Conservation (phyloP, 2,113 vertebrate species). For the Sisor rabdophorus region DNA sequence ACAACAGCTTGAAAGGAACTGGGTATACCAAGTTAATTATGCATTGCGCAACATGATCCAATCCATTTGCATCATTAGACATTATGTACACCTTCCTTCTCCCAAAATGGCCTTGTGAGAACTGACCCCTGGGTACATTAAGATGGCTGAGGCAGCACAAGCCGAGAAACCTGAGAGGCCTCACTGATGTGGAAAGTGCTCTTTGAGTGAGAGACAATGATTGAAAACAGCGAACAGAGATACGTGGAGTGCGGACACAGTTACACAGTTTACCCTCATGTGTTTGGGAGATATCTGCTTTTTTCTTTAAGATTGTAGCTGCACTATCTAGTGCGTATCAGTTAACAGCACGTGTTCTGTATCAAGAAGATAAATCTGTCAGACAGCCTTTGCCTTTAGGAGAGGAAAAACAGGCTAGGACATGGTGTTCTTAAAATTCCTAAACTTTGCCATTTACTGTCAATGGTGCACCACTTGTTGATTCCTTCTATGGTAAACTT, state of each 20-base stretch:
- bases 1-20: slow-evolving; percentile 47
- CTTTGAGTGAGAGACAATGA: slow-evolving; percentile 42
- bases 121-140: slow-evolving; percentile 47
- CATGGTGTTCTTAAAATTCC: slow-evolving; percentile 33
- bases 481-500: slow-evolving; percentile 7
- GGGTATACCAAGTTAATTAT: slow-evolving; percentile 50
- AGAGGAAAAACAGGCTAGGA: slow-evolving; percentile 37
- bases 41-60: slow-evolving; percentile 50
- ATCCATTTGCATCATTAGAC: slow-evolving; percentile 51
- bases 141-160: slow-evolving; percentile 44
- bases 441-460: slow-evolving; percentile 16
- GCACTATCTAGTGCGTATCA: slow-evolving; percentile 33
- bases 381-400: slow-evolving; percentile 25
- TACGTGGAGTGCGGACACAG: slow-evolving; percentile 2
- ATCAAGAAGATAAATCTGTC: slow-evolving; percentile 42
- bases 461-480: slow-evolving; percentile 13
- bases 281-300: slow-evolving; percentile 31
- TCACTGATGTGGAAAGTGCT: slow-evolving; percentile 41
- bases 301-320: slow-evolving; percentile 29
- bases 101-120: slow-evolving; percentile 43
- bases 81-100: slow-evolving; percentile 49
- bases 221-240: slow-evolving; percentile 41
- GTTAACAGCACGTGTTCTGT: slow-evolving; percentile 44
- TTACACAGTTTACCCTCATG: slow-evolving; percentile 24
- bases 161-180: slow-evolving; percentile 46